These are phyloP conservation scores for Electrophaes corylata DNA, from an alignment of 2,888 invertebrate genomes.

Conservation along the genomic window DNA sequence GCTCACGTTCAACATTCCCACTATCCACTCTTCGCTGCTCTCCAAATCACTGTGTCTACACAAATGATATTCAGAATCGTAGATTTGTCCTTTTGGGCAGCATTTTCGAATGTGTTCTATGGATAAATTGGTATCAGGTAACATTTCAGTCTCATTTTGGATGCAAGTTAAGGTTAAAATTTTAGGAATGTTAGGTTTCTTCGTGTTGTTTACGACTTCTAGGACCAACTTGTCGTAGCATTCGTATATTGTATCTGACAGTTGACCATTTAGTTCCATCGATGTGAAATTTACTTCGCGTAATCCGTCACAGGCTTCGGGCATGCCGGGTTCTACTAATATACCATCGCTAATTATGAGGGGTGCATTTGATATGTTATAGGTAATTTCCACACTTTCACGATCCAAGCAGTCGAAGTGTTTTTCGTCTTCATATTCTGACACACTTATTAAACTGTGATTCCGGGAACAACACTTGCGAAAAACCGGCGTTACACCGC, in stretches of 20 bases:
- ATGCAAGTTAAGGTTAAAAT: slow-evolving; percentile 62
- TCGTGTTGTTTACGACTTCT: slow-evolving; percentile 59
- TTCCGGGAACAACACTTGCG: slow-evolving; percentile 70
- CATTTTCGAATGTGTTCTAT: slow-evolving; percentile 69
- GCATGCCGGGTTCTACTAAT: slow-evolving; percentile 58
- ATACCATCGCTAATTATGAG: slow-evolving; percentile 58
- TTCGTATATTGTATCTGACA: slow-evolving; percentile 37
- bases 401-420: slow-evolving; percentile 62
- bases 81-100: slow-evolving; percentile 66
- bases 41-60: slow-evolving; percentile 53
- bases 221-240: slow-evolving; percentile 68
- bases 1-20: slow-evolving; percentile 49
- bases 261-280: slow-evolving; percentile 44
- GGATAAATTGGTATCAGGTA: slow-evolving; percentile 42
- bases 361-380: slow-evolving; percentile 54
- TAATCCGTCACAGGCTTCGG: slow-evolving; percentile 54
- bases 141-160: slow-evolving; percentile 47
- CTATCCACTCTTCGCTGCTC: slow-evolving; percentile 54
- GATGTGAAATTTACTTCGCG: slow-evolving; percentile 48
- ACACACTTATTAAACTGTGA: slow-evolving; percentile 63
- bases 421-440: slow-evolving; percentile 43
- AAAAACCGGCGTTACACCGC: slow-evolving; percentile 54
- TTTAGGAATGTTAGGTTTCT: slow-evolving; percentile 61
- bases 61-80: slow-evolving; percentile 61
- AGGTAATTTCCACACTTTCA: slow-evolving; percentile 46